Evolutionary conservation across 2,113 vertebrate genomes (phyloP).

Genomic region (Takifugu bimaculatus): DNA sequence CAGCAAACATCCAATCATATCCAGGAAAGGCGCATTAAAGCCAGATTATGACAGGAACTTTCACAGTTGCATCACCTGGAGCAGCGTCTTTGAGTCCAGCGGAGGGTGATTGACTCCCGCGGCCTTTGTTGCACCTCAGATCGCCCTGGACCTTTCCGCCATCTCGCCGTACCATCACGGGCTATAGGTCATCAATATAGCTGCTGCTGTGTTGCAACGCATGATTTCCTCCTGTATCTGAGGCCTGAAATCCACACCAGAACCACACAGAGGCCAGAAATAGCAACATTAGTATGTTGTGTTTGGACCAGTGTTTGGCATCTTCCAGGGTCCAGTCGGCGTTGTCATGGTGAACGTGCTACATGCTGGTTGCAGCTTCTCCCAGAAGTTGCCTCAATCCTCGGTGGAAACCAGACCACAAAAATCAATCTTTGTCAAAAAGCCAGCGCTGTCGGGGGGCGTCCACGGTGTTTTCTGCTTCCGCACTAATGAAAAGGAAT

Average conservation of each 20-base stretch:
- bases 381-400: conserved; percentile 14
- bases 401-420: conserved; percentile 10
- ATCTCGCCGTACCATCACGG: too few species aligned
- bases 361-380: conserved; percentile 6
- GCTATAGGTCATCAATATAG: too few species aligned
- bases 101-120: too few species aligned
- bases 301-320: background rate
- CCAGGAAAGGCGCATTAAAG: background rate
- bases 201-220: too few species aligned
- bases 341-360: background rate
- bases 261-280: background rate
- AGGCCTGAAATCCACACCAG: background rate
- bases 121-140: too few species aligned
- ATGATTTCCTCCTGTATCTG: too few species aligned
- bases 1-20: background rate
- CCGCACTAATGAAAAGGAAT: background rate
- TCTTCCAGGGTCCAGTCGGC: background rate
- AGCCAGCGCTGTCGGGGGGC: conserved; percentile 13
- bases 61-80: too few species aligned
- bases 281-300: background rate
- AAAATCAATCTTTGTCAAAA: conserved; percentile 28
- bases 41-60: too few species aligned
- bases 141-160: too few species aligned
- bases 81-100: too few species aligned
- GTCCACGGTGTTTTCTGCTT: background rate